phyloP scores from a whole-genome alignment of 1,140 invertebrate species.

The Temnothorax longispinosus region DNA sequence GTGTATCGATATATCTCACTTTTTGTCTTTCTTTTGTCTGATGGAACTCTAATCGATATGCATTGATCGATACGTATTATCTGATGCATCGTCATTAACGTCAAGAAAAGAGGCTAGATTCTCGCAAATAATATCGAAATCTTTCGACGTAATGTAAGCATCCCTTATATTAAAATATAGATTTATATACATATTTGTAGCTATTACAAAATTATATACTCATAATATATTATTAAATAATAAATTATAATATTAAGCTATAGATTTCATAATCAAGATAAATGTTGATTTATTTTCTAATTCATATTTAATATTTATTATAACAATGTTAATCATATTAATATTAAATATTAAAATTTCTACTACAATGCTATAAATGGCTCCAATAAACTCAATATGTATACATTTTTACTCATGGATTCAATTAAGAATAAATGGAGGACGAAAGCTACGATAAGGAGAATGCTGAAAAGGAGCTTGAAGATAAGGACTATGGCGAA shows the following conservation, averaged over 20 bases:
- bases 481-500: not conserved
- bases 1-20: not conserved
- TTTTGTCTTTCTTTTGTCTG: not conserved
- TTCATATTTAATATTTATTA: not conserved
- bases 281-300: not conserved
- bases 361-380: not conserved
- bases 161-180: not conserved
- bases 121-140: not conserved
- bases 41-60: not conserved
- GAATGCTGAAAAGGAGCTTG: not conserved
- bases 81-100: not conserved
- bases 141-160: not conserved
- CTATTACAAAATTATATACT: not conserved
- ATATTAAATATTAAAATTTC: not conserved
- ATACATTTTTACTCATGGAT: not conserved
- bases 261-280: not conserved
- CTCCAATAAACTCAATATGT: not conserved
- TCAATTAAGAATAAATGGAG: not conserved
- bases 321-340: not conserved
- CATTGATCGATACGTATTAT: not conserved
- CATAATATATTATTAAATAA: not conserved
- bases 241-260: too few relatives aligned
- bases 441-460: not conserved
- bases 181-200: not conserved
- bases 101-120: not conserved